These are phyloP conservation scores for Choloepus hoffmanni DNA, from an alignment of 2,113 vertebrate genomes.

Conservation along the genomic window DNA sequence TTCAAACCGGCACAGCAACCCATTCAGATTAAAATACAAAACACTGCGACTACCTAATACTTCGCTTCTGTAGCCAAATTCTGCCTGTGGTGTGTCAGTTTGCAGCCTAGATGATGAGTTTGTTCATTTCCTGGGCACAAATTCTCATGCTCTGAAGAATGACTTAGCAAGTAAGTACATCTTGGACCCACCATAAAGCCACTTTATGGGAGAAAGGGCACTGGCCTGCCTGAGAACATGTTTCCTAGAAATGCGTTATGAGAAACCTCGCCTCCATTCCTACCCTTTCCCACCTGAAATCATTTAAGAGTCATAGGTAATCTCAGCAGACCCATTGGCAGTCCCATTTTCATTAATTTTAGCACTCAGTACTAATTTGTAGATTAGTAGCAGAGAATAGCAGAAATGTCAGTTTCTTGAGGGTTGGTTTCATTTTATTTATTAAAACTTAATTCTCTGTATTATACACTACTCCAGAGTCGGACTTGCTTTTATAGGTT, in stretches of 20 bases:
- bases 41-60: background rate
- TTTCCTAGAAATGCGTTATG: background rate
- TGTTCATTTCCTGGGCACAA: background rate
- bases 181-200: background rate
- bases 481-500: background rate
- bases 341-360: background rate
- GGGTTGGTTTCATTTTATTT: background rate
- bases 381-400: background rate
- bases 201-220: background rate
- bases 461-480: background rate
- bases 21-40: background rate
- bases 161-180: background rate
- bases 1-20: no score
- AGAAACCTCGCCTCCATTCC: background rate
- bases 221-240: background rate
- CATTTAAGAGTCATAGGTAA: background rate
- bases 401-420: background rate
- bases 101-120: background rate
- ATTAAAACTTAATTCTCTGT: constrained; percentile 24
- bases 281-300: background rate
- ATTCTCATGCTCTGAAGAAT: background rate
- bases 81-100: background rate
- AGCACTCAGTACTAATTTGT: background rate
- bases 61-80: background rate
- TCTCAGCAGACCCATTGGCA: background rate